phyloP scores from a whole-genome alignment of 2,888 invertebrate species.

The Gnatocerus cornutus region DNA sequence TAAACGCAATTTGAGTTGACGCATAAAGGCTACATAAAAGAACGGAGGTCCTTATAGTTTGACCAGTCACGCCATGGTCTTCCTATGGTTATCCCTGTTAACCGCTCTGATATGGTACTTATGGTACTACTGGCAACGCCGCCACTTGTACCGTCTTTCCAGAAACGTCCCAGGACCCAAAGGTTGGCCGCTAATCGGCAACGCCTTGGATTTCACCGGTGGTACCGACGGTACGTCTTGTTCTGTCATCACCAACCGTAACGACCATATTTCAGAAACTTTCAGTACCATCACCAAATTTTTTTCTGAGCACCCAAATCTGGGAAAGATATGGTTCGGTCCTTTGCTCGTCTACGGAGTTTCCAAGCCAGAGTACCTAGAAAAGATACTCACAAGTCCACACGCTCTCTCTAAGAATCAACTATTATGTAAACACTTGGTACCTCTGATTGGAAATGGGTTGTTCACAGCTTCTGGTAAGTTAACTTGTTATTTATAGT shows the following conservation, averaged over 20 bases:
- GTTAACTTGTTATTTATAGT: conserved; percentile 56
- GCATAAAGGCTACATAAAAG: no score
- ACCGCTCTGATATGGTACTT: not conserved
- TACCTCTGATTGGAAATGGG: not conserved
- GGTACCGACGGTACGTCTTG: not conserved
- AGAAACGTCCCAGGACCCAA: not conserved
- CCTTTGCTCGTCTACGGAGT: conserved; percentile 5
- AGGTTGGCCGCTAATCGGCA: conserved; percentile 11
- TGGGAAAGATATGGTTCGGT: conserved; percentile 12
- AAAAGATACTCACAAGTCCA: conserved; percentile 5
- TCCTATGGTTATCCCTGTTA: no score
- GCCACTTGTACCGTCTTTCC: not conserved
- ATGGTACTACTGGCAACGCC: not conserved
- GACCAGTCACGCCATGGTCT: no score
- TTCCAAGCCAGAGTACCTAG: conserved; percentile 24
- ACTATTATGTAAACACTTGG: not conserved
- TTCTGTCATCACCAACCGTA: not conserved
- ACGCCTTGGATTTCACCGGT: not conserved
- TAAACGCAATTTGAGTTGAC: no score
- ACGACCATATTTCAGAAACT: not conserved
- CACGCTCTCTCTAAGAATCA: conserved; percentile 6
- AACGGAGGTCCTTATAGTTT: no score
- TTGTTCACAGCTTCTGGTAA: conserved; percentile 55
- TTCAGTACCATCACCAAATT: not conserved
- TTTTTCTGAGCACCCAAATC: not conserved